Evolutionary conservation across 2,797 vertebrate genomes (phyloP).

Genomic region (Sitta carolinensis): DNA sequence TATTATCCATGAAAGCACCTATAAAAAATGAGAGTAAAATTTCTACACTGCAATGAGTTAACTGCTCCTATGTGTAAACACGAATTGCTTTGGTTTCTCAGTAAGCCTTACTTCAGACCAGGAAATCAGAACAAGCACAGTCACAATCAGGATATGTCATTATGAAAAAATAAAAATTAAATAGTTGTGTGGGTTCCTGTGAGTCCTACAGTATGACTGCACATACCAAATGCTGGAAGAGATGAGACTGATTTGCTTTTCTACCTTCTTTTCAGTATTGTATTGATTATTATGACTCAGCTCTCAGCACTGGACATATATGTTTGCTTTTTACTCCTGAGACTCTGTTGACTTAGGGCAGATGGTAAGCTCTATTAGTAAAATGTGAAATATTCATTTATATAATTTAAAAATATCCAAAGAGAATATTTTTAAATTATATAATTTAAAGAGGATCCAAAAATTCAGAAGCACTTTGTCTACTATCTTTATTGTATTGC

Average conservation of each 20-base stretch:
- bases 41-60: not conserved
- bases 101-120: not conserved
- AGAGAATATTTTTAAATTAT: not conserved
- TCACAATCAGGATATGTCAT: not conserved
- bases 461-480: not conserved
- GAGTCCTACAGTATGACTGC: not conserved
- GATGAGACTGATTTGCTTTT: not conserved
- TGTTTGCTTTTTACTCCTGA: not conserved
- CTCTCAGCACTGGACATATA: fast-evolving
- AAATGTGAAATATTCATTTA: not conserved
- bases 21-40: not conserved
- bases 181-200: not conserved
- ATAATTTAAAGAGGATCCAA: not conserved
- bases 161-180: not conserved
- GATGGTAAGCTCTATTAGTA: not conserved
- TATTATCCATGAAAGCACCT: not conserved
- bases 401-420: not conserved
- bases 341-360: not conserved
- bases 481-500: not conserved
- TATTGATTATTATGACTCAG: not conserved
- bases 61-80: not conserved
- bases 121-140: not conserved
- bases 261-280: not conserved
- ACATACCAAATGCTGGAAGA: not conserved
- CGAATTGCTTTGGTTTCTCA: not conserved